Base-by-base conservation (phyloP, 2,888 invertebrate species). In the Andrena camellia region DNA sequence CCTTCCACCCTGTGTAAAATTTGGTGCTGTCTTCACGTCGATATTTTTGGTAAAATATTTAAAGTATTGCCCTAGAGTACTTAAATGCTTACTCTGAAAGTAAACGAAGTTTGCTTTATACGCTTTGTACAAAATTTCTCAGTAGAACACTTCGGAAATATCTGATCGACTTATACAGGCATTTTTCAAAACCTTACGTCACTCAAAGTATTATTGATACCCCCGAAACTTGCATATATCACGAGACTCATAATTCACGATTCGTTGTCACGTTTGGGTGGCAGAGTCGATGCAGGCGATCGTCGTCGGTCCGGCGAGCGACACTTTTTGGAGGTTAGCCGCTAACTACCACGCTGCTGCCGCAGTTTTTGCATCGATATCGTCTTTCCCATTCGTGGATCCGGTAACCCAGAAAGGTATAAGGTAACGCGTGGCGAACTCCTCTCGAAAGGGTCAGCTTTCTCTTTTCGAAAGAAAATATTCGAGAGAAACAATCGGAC, bases 321-420 rank as follows among this genome's bases (percentile, higher is more conserved):
- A 63, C n/a, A 64, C 42, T 67, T 73, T 83, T 74, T 63, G 57
- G 54, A 67, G 76, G 72, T 77, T 52, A 48, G 23, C 48, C 52
- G 33, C 50, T 86, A 66, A 73, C 59, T 52, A 20, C 67, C 42
- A 42, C 42, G 42, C 42, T 42, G 62, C 63, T 74, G 78, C 2
- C 60, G 52, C 63, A 59, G 57, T 60, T 81, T 83, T 83, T 77
- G 52, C 76, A 48, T 68, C 75, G 80, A 82, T 87, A 83, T 89
- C 88, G 35, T 83, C 86, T 89, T 87, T 86, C 86, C 74, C 48
- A 76, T 77, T 85, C 84, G 72, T 67, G 78, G 85, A 89, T 90
- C 87, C 85, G 82, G 83, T 90, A 84, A 87, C 87, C 83, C 80
- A 81, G 50, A 73, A 78, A 76, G 76, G 86, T 90, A 81, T 89